Percentiles rank a stretch among this genome's conserved stretches.
phyloP scores from a whole-genome alignment of 2,888 invertebrate species.

The Chirona hameri region DNA sequence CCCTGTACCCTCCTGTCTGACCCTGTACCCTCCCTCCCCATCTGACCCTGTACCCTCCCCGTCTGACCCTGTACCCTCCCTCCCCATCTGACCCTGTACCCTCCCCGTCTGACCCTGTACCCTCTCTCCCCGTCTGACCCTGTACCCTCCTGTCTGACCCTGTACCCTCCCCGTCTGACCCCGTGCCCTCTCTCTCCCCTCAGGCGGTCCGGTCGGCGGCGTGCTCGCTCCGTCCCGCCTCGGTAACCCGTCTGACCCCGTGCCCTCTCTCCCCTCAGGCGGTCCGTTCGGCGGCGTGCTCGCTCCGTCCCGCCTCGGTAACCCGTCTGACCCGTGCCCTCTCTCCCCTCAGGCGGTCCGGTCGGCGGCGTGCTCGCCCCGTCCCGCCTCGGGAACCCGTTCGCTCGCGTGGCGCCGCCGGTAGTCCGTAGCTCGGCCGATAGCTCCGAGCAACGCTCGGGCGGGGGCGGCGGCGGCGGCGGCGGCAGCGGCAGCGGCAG shows the following conservation, averaged over 20 bases:
- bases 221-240: constrained; percentile 6
- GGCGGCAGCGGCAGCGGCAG: background rate
- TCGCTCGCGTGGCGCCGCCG: constrained; percentile 11
- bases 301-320: background rate
- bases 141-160: no score
- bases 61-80: no score
- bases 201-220: background rate
- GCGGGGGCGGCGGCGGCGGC: background rate
- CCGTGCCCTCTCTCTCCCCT: background rate
- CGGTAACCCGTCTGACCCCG: constrained; percentile 5
- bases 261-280: background rate
- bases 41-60: no score
- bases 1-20: no score
- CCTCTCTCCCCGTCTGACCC: no score
- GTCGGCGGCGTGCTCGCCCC: background rate
- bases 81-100: no score
- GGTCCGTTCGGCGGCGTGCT: background rate
- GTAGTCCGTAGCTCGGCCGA: constrained; percentile 1
- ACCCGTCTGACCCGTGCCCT: background rate
- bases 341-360: background rate
- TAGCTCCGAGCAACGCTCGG: background rate
- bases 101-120: no score
- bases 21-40: no score
- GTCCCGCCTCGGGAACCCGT: constrained; percentile 11
- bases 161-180: background rate